A percentile compares a stretch with the other conserved stretches of the same genome.
Conservation (phyloP, 2,888 invertebrate genomes). For the Synergus japonicus region DNA sequence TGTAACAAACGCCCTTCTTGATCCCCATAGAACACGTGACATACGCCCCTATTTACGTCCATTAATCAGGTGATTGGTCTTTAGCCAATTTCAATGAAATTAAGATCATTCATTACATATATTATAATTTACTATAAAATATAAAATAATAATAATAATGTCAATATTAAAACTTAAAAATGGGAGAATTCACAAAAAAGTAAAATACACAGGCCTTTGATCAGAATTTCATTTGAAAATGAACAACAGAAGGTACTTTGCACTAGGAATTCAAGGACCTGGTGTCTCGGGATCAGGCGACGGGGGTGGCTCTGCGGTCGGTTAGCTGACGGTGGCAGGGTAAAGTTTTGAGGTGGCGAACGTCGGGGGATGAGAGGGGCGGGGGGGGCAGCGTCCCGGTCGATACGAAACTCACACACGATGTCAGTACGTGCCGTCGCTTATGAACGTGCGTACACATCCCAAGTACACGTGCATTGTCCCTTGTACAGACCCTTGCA, state of each 20-base stretch:
- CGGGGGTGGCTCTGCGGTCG: slow-evolving; percentile 25
- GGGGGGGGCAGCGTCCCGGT: slow-evolving; percentile 34
- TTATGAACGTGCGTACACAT: slow-evolving; percentile 12
- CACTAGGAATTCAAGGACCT: background rate
- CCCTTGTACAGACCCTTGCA: slow-evolving; percentile 31
- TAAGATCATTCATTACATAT: too few species aligned
- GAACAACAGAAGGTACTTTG: background rate
- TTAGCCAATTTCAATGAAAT: too few species aligned
- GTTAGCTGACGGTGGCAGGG: slow-evolving; percentile 19
- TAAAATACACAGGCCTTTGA: background rate
- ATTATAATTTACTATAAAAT: too few species aligned
- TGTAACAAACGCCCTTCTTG: too few species aligned
- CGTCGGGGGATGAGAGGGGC: background rate
- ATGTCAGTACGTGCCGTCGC: slow-evolving; percentile 9
- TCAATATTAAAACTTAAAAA: too few species aligned
- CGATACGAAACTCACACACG: slow-evolving; percentile 36
- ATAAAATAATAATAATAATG: too few species aligned
- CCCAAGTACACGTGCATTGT: slow-evolving; percentile 34
- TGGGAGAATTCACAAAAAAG: too few species aligned
- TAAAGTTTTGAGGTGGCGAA: slow-evolving; percentile 36
- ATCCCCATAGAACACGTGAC: too few species aligned
- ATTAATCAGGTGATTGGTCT: too few species aligned
- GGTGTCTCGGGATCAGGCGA: background rate
- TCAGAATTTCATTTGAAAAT: slow-evolving; percentile 1
- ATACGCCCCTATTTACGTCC: too few species aligned